Base-by-base conservation (phyloP, 2,113 vertebrate species). In the Pterocles burchelli region DNA sequence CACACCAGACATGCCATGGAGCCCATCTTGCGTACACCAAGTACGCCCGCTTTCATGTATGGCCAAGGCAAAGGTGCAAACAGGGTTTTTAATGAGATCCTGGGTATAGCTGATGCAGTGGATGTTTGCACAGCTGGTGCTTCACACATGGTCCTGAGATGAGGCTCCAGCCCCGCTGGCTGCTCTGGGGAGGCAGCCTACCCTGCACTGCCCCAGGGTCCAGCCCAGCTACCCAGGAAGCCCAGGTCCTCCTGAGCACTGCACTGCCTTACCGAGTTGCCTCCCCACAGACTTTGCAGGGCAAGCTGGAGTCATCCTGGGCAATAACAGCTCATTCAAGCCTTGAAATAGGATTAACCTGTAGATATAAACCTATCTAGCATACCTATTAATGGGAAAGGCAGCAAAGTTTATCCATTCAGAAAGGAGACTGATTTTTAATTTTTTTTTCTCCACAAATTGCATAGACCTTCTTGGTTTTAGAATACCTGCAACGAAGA, bases 21-120 rank as follows among this genome's bases (percentile, higher is more conserved):
- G 73, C 4, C 5, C 41, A 54, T 18, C 36, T 72, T 5, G 2
- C 2, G 1, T 2, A 6, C 0, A 0, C 28, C 54, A 57, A 58
- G 11, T 57, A 61, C 26, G 41, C 38, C 28, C 1, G 2, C 25
- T 61, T 78, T 22, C 41, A 38, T 0, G 0, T 2, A 21, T 0
- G 33, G 38, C 33, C 22, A 11, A 68, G 66, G 33, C 74, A 58
- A 85, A 68, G 45, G n/a, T 17, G 24, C 52, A 48, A 46, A 43
- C 14, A 34, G 22, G 15, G 10, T 2, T 7, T 71, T 36, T 38
- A 29, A 29, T 3, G 48, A 65, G 28, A 65, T 19, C 29, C 76
- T 1, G 3, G 17, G 38, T 49, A 65, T 41, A 73, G 36, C 6
- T 4, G 45, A 22, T 26, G 62, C 41, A 33, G 41, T 1, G 24